phyloP scores from a whole-genome alignment of 2,113 vertebrate species.

The Amblyopsis rosae region DNA sequence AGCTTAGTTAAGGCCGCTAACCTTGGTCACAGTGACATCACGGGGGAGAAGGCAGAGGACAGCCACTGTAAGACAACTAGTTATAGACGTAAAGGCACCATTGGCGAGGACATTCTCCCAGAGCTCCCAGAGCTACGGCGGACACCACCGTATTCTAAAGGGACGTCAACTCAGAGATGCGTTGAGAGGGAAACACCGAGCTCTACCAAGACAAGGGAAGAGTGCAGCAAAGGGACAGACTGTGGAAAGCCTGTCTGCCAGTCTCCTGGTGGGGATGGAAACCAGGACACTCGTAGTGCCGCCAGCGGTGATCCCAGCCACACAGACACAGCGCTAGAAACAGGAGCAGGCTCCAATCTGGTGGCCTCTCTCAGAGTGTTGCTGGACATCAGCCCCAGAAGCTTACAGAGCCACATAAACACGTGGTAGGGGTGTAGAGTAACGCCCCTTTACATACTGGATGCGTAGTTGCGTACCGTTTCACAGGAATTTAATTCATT shows the following conservation, averaged over 20 bases:
- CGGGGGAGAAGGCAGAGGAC: not conserved
- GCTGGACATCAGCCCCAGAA: conserved; percentile 17
- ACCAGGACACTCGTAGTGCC: not conserved
- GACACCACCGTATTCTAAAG: too few relatives aligned
- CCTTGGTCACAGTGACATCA: too few relatives aligned
- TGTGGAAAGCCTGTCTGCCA: not conserved
- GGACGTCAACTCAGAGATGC: too few relatives aligned
- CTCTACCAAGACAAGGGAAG: not conserved
- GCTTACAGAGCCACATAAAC: not conserved
- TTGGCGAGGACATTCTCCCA: too few relatives aligned
- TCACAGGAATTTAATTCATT: too few relatives aligned
- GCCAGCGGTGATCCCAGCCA: not conserved
- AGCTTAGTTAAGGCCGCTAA: too few relatives aligned
- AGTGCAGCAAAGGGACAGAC: not conserved
- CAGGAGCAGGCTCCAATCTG: not conserved
- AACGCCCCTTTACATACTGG: too few relatives aligned
- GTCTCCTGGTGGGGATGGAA: not conserved
- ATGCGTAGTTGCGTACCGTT: too few relatives aligned
- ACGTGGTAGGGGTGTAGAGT: conserved; percentile 15
- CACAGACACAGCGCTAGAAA: not conserved
- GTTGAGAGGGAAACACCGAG: too few relatives aligned
- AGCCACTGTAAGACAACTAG: not conserved
- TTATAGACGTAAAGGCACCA: not conserved
- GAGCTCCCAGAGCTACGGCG: too few relatives aligned
- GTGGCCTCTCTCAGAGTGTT: conserved; percentile 3